Evolutionary conservation across 2,888 invertebrate genomes (phyloP), one percentile per base, ranked within the genome.

Genomic region (Bruchidius siliquastri): DNA sequence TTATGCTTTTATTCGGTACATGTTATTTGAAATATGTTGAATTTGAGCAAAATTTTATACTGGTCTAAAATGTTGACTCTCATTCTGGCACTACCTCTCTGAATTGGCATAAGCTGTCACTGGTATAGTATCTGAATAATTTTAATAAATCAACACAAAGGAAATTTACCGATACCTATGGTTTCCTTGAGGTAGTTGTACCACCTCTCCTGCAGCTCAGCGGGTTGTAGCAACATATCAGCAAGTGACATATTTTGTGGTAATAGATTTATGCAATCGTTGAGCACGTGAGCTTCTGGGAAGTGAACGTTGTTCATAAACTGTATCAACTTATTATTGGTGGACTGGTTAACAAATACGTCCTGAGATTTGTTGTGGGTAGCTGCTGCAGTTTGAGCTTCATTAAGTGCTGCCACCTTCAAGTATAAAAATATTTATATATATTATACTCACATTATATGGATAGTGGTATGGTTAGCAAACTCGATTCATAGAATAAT

Each of bases 291-390:
- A 49, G 84, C 83, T 81, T 88, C 88, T 0, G 88, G 88, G 77
- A 89, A 88, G 82, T 90, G 90, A 3, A 90, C 90, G 80, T 90
- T 90, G 77, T 89, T 89, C 72, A 90, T 85, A 83, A 90, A 90
- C 80, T 90, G 90, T 76, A 90, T 89, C 73, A 87, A 83, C 73
- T 88, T 89, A 77, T 89, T 80, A 77, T 88, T 80, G 72, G 77
- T 81, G 20, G 79, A 81, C 49, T 73, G 76, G 20, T 49, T 49
- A 3, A 13, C 18, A 1, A 13, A 18, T 49, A 13, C 8, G 18
- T 49, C 1, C 8, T 49, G 49, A 8, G 49, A 49, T 49, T 49
- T 49, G 30, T 30, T 30, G 49, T 49, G 49, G 8, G 26, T 8
- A 4, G 26, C 26, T 8, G 8, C 26, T 49, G 49, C 49, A 8